Evolutionary conservation across 2,888 invertebrate genomes (phyloP).

Genomic region (Iselma pallidipennis): DNA sequence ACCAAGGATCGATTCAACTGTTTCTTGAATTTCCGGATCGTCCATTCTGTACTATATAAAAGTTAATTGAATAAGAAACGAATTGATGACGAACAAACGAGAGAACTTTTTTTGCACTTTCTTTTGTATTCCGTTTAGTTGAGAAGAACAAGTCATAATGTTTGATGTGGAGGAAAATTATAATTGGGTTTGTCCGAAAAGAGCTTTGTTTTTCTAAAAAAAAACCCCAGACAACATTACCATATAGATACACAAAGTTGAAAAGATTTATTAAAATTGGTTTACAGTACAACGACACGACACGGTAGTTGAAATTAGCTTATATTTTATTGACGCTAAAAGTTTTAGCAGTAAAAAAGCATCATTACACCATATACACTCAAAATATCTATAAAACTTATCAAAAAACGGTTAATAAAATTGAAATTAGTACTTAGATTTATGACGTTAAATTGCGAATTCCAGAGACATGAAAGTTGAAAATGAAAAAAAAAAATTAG

Average conservation of each 20-base stretch:
- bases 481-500: no score
- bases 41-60: constrained; percentile 61
- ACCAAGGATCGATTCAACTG: constrained; percentile 74
- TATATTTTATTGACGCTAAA: neutral
- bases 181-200: constrained; percentile 3
- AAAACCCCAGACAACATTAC: no score
- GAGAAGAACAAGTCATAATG: constrained; percentile 15
- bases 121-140: neutral
- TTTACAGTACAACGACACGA: neutral
- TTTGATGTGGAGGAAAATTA: neutral
- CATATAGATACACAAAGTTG: no score
- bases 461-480: no score
- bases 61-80: constrained; percentile 10
- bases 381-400: neutral
- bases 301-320: neutral
- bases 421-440: neutral
- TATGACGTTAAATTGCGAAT: neutral
- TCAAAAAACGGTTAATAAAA: neutral
- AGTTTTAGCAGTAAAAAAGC: neutral
- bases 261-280: neutral
- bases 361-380: neutral
- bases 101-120: neutral
- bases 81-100: neutral
- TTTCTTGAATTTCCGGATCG: constrained; percentile 73
- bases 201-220: neutral